phyloP scores from a whole-genome alignment of 2,888 invertebrate species.

The Rhaphigaster nebulosa region DNA sequence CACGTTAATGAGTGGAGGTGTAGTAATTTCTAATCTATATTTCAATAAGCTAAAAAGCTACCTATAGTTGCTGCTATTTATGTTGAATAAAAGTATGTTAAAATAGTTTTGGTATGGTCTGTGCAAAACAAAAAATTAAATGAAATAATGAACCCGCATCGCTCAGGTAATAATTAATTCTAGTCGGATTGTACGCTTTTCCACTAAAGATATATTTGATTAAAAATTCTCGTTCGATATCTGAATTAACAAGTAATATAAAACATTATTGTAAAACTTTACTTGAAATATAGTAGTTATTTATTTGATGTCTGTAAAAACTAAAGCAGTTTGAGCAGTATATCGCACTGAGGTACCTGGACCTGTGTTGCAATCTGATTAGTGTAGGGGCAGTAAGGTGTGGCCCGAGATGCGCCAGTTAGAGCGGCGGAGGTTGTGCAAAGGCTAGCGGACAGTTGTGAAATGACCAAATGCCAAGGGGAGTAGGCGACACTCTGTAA shows the following conservation, averaged over 20 bases:
- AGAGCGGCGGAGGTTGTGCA: not conserved
- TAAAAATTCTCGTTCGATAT: not conserved
- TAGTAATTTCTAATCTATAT: too few relatives aligned
- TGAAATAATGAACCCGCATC: too few relatives aligned
- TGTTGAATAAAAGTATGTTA: too few relatives aligned
- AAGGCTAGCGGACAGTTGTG: slow-evolving; percentile 30
- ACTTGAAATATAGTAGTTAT: too few relatives aligned
- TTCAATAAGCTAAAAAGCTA: too few relatives aligned
- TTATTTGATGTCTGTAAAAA: not conserved
- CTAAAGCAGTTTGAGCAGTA: too few relatives aligned
- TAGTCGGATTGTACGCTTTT: too few relatives aligned
- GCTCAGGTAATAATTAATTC: too few relatives aligned
- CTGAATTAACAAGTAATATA: not conserved
- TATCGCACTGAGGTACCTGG: not conserved
- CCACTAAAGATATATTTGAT: not conserved
- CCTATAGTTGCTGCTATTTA: too few relatives aligned
- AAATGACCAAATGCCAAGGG: slow-evolving; percentile 43
- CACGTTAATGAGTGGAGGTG: too few relatives aligned
- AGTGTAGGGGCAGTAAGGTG: not conserved
- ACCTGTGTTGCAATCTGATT: not conserved
- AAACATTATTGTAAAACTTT: not conserved
- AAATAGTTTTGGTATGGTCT: too few relatives aligned
- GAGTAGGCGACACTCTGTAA: not conserved
- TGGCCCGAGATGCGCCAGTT: not conserved
- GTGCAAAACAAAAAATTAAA: too few relatives aligned